phyloP scores from a whole-genome alignment of 2,888 invertebrate genomes.

The Leucania comma region DNA sequence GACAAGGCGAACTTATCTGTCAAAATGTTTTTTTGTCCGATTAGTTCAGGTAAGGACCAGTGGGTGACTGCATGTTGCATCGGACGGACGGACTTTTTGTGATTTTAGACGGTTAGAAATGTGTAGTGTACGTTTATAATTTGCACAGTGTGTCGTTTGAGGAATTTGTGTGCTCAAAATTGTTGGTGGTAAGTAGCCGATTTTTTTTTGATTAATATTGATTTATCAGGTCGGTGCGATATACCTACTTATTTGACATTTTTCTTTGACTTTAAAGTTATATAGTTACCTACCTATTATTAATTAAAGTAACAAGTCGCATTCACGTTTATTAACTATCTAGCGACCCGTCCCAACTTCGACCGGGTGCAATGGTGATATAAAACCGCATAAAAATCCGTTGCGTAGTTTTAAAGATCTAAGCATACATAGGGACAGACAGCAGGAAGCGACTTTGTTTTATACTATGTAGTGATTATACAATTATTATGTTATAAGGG shows the following conservation, averaged over 20 bases:
- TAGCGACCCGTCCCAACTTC: too few species aligned
- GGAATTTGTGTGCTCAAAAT: constrained; percentile 21
- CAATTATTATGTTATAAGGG: too few species aligned
- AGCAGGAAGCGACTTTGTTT: too few species aligned
- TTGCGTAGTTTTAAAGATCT: too few species aligned
- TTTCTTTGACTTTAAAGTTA: background rate
- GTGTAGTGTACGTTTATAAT: constrained; percentile 37
- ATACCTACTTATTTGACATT: background rate
- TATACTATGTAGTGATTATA: too few species aligned
- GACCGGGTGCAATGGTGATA: too few species aligned
- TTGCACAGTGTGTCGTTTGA: constrained; percentile 34
- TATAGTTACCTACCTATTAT: background rate
- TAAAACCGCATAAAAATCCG: too few species aligned
- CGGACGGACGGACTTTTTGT: constrained; percentile 69
- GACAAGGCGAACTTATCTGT: constrained; percentile 83
- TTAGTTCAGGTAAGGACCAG: constrained; percentile 83
- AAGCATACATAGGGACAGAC: too few species aligned
- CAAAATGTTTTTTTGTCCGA: constrained; percentile 82
- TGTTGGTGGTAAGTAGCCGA: constrained; percentile 47
- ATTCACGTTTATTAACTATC: background rate
- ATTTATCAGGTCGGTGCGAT: background rate
- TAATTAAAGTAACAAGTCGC: background rate
- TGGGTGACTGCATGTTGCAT: constrained; percentile 74
- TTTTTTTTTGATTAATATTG: background rate
- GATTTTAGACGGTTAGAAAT: constrained; percentile 49